Base-by-base conservation (phyloP, 2,888 invertebrate species). In the Stenodera caucasica region DNA sequence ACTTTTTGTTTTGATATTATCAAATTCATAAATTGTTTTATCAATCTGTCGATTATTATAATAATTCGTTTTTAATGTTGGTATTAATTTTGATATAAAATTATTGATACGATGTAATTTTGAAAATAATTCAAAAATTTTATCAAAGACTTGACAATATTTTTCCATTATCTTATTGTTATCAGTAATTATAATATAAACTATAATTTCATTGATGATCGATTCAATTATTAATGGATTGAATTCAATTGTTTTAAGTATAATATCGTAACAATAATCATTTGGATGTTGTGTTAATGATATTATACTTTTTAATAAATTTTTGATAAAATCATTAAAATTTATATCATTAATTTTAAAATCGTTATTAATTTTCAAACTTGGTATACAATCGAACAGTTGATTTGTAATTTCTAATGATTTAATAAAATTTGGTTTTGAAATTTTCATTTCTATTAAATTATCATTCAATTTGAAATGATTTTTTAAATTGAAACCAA, bases 31-130 rank as follows among this genome's bases (percentile, higher is more conserved):
- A n/a, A 55, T 23, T 14, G 64, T 55, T 55, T 67, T 45, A 49
- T 49, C 53, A 33, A 53, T 14, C 21, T 45, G 53, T 8, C 35
- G 52, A 18, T 45, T 18, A 32, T 62, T 63, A 49, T 64, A 61
- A n/a, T 75, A 53, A 15, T 63, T 57, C n/a, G 51, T 50, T 65
- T 74, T 74, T n/a, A 78, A 57, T 18, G 70, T 66, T 8, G 66
- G 69, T 40, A 78, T 70, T 63, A 79, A 67, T 70, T 75, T 78
- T 3, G 76, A 70, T 60, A 79, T 64, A 53, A 81, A 75, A 70
- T 74, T 77, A 64, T 77, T 77, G 37, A 77, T 61, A 56, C 80
- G 67, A 57, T 77, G 77, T 50, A 81, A 69, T 67, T 78, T 80
- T 6, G 70, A 67, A 66, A 76, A 80, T 26, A 77, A 72, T 60